These are phyloP conservation scores for Corella eumyota DNA, from an alignment of 23 tunicate genomes.

Conservation along the genomic window DNA sequence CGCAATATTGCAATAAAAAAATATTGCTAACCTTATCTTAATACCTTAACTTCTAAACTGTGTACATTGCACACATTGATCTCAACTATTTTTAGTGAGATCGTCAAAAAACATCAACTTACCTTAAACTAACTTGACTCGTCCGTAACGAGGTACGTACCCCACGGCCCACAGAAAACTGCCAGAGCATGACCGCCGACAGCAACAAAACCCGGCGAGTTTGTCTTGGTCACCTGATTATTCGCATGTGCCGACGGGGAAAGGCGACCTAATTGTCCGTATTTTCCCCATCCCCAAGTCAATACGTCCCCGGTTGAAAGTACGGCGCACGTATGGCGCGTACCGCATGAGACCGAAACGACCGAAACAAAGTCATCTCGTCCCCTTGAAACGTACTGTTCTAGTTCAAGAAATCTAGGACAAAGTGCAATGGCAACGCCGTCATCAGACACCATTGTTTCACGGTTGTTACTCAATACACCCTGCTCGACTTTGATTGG, in stretches of 20 bases:
- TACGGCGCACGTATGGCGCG: conserved; percentile 57
- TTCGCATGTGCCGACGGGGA: conserved; percentile 24
- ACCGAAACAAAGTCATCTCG: conserved; percentile 30
- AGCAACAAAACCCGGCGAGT: too few species aligned
- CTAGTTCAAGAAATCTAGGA: conserved; percentile 59
- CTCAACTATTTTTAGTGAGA: too few species aligned
- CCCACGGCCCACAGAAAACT: too few species aligned
- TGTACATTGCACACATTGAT: too few species aligned
- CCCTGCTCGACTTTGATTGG: background rate
- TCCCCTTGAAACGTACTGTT: conserved; percentile 7
- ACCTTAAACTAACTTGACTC: too few species aligned
- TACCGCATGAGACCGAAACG: conserved; percentile 38
- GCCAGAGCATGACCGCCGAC: too few species aligned
- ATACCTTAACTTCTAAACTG: too few species aligned
- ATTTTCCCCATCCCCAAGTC: conserved; percentile 85
- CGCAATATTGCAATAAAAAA: too few species aligned
- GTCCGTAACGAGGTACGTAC: too few species aligned
- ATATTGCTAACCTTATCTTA: too few species aligned
- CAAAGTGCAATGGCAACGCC: conserved; percentile 23
- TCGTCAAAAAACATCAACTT: too few species aligned
- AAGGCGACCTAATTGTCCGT: conserved; percentile 66
- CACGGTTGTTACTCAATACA: background rate
- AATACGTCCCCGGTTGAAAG: conserved; percentile 25
- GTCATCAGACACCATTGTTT: background rate
- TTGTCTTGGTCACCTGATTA: too few species aligned